Percentiles rank a stretch among this genome's conserved stretches.
These are phyloP conservation scores for Salvelinus alpinus DNA, from an alignment of 2,113 vertebrate species.

Conservation along the genomic window DNA sequence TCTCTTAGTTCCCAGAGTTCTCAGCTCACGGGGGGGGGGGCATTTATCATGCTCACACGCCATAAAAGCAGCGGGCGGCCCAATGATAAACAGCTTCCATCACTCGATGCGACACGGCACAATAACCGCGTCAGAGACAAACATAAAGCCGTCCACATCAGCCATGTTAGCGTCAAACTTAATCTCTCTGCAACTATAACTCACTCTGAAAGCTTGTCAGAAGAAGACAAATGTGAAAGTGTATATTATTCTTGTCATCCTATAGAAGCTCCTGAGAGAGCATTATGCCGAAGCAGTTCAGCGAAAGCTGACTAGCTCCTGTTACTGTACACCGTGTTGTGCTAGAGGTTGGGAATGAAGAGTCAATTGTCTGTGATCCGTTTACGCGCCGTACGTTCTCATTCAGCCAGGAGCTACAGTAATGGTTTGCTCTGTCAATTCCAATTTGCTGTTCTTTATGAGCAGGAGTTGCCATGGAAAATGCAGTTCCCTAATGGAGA, in stretches of 20 bases:
- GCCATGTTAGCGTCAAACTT: neutral
- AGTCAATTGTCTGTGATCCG: conserved; percentile 26
- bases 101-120: conserved; percentile 5
- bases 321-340: too few relatives aligned
- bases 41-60: conserved; percentile 31
- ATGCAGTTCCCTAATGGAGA: conserved; percentile 15
- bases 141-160: neutral
- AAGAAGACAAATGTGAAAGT: neutral
- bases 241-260: neutral
- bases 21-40: neutral
- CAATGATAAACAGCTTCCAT: conserved; percentile 10
- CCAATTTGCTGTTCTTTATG: conserved; percentile 20
- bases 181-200: neutral
- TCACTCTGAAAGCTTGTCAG: neutral
- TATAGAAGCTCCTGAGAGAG: neutral
- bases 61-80: neutral
- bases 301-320: neutral
- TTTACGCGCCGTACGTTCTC: conserved; percentile 24
- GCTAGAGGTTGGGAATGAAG: neutral
- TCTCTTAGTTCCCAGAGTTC: too few relatives aligned
- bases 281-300: conserved; percentile 4
- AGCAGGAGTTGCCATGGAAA: neutral
- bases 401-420: conserved; percentile 12
- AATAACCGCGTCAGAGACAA: conserved; percentile 3
- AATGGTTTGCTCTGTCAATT: conserved; percentile 24